These are phyloP conservation scores for Mus spicilegus DNA, from an alignment of 2,113 vertebrate genomes.

Conservation along the genomic window DNA sequence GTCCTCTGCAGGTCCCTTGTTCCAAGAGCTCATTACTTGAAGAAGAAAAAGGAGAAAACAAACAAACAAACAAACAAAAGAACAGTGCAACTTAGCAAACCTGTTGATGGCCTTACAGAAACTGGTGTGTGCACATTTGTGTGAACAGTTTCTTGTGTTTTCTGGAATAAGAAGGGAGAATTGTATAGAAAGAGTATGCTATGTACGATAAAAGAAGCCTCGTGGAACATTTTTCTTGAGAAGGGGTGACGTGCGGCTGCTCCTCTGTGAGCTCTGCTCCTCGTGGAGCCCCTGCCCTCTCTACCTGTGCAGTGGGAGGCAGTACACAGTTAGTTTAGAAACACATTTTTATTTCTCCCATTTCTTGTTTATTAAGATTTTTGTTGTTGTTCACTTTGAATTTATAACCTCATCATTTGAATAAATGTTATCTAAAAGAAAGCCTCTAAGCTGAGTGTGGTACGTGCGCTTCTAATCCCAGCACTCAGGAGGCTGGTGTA, in stretches of 20 bases:
- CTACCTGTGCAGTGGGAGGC: background rate
- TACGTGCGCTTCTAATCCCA: background rate
- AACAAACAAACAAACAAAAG: background rate
- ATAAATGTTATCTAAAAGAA: conserved; percentile 35
- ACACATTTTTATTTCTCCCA: conserved; percentile 47
- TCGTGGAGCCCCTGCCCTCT: background rate
- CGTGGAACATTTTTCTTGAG: background rate
- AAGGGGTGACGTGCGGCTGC: background rate
- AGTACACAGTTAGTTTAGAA: conserved; percentile 10
- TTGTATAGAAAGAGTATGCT: conserved; percentile 34
- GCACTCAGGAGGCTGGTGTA: no score
- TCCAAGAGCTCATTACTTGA: conserved; percentile 68
- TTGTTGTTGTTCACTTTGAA: conserved; percentile 21
- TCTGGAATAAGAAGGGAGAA: conserved; percentile 54
- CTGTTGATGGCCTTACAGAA: conserved; percentile 71
- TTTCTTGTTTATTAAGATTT: conserved; percentile 50
- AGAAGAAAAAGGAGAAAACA: conserved; percentile 15
- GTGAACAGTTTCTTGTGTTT: conserved; percentile 70
- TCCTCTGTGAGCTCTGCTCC: conserved; percentile 6
- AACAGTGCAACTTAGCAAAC: conserved; percentile 69
- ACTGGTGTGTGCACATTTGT: conserved; percentile 51
- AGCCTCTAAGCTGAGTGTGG: background rate
- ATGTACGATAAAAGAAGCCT: background rate
- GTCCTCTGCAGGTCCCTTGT: conserved; percentile 28
- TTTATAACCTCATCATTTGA: conserved; percentile 25